Percentiles rank a stretch among this genome's conserved stretches.
These are phyloP conservation scores for Ernsta delagoae DNA, from an alignment of 2,888 invertebrate species.

Conservation along the genomic window DNA sequence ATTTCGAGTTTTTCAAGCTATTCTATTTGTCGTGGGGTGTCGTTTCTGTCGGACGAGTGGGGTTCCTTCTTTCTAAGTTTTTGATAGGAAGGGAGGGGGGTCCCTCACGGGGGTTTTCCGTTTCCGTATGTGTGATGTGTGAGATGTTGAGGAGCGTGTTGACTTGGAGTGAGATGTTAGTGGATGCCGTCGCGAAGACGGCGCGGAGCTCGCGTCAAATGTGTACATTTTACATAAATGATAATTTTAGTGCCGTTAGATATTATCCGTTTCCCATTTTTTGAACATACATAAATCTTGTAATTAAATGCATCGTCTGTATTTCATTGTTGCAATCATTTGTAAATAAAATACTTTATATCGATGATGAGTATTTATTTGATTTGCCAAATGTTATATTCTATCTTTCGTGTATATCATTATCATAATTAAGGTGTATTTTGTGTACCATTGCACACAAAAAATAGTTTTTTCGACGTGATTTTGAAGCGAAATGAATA, in stretches of 20 bases:
- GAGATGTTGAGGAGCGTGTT: constrained; percentile 36
- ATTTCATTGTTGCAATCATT: constrained; percentile 86
- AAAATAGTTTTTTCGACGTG: not conserved
- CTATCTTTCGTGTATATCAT: no score
- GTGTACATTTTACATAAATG: constrained; percentile 76
- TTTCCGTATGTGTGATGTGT: constrained; percentile 35
- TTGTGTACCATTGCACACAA: not conserved
- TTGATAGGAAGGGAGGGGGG: constrained; percentile 10
- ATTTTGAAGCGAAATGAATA: constrained; percentile 48
- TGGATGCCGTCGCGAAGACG: constrained; percentile 46
- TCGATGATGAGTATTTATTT: constrained; percentile 35
- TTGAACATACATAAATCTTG: constrained; percentile 79
- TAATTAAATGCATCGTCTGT: constrained; percentile 84
- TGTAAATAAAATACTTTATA: constrained; percentile 81
- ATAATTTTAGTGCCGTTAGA: constrained; percentile 83
- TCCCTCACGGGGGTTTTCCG: constrained; percentile 35
- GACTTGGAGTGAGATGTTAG: constrained; percentile 39
- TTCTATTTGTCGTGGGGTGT: constrained; percentile 11
- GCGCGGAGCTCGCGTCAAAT: constrained; percentile 58
- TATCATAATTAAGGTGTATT: no score
- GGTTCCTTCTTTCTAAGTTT: not conserved
- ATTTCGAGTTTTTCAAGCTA: constrained; percentile 27
- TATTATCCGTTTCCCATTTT: constrained; percentile 82
- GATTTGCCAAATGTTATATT: no score
- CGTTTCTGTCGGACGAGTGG: not conserved